Evolutionary conservation across 2,797 vertebrate genomes (phyloP).

Genomic region (Sitta carolinensis): DNA sequence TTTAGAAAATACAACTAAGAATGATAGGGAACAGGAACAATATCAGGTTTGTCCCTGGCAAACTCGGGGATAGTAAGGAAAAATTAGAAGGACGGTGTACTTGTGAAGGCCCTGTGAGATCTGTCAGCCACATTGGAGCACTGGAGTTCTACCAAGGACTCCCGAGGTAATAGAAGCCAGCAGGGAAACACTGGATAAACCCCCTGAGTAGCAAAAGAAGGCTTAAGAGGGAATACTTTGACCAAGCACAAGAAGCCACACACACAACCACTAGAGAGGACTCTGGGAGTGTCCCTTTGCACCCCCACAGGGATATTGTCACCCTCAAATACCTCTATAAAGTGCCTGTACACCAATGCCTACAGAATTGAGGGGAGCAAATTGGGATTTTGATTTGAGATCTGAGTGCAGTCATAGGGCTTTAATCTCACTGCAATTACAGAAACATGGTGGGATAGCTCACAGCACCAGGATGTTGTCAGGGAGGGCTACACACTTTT

Average conservation of each 20-base stretch:
- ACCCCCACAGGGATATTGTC: accelerated
- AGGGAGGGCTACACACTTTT: background rate
- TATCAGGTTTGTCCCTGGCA: background rate
- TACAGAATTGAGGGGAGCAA: background rate
- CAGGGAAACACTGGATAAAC: background rate
- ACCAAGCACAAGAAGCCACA: background rate
- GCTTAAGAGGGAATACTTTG: background rate
- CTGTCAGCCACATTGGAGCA: too few species aligned
- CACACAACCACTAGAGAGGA: background rate
- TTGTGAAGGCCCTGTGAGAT: background rate
- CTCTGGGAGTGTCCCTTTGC: background rate
- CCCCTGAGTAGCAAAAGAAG: accelerated
- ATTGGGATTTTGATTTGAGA: too few species aligned
- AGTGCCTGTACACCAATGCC: background rate
- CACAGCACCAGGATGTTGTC: background rate
- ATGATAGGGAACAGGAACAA: background rate
- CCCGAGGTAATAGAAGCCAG: background rate
- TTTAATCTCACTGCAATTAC: background rate
- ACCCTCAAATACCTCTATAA: background rate
- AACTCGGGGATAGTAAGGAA: background rate
- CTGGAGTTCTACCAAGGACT: background rate
- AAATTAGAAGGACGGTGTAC: background rate
- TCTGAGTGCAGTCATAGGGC: background rate
- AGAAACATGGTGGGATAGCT: background rate
- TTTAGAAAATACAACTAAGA: background rate